These are phyloP conservation scores for Paralvinella palmiformis DNA, from an alignment of 1,140 invertebrate genomes.

Conservation along the genomic window DNA sequence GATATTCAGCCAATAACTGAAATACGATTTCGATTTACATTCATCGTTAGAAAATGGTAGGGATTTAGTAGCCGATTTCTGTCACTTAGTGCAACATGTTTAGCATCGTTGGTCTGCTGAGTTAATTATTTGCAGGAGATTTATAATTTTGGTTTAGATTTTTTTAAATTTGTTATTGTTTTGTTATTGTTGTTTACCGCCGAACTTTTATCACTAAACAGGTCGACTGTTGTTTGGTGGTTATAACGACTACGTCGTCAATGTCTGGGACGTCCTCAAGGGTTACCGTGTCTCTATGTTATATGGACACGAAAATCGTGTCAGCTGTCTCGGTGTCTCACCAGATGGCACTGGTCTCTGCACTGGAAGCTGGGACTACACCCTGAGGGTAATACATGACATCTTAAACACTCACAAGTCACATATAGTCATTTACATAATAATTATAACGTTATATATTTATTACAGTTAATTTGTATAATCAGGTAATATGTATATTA, in stretches of 20 bases:
- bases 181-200: not conserved
- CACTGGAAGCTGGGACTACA: slow-evolving; percentile 97
- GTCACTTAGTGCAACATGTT: not conserved
- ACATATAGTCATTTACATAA: too few species aligned
- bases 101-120: not conserved
- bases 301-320: slow-evolving; percentile 96
- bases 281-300: slow-evolving; percentile 82
- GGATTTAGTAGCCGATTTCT: not conserved
- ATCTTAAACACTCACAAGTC: too few species aligned
- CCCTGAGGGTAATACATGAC: slow-evolving; percentile 82
- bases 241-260: slow-evolving; percentile 98
- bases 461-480: too few species aligned
- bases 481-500: too few species aligned
- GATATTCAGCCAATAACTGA: too few species aligned
- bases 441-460: too few species aligned
- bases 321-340: slow-evolving; percentile 88
- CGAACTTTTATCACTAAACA: too few species aligned
- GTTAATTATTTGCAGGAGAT: not conserved
- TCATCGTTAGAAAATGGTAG: too few species aligned
- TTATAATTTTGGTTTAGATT: not conserved
- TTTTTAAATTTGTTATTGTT: not conserved
- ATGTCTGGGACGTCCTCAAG: slow-evolving; percentile 98
- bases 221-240: slow-evolving; percentile 93
- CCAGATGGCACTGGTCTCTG: slow-evolving; percentile 96
- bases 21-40: too few species aligned